Evolutionary conservation across 1,140 invertebrate genomes (phyloP).

Genomic region (Heliconius hermathena): DNA sequence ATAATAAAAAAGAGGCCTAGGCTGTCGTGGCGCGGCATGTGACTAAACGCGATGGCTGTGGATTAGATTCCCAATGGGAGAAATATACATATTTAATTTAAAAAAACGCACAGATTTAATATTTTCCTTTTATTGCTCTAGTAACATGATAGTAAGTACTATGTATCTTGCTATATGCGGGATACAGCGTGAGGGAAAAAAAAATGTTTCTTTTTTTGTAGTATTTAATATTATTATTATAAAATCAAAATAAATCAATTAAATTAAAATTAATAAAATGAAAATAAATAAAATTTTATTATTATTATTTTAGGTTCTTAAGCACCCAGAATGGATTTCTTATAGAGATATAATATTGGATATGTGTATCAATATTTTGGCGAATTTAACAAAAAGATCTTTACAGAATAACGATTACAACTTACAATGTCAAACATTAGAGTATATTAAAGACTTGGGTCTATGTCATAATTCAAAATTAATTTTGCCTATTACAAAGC

Average conservation of each 20-base stretch:
- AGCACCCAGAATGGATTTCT: constrained; percentile 50
- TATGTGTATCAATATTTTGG: constrained; percentile 79
- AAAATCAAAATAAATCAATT: too few relatives aligned
- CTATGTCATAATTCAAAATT: constrained; percentile 70
- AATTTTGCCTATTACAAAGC: constrained; percentile 82
- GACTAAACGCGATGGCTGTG: too few relatives aligned
- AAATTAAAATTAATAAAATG: too few relatives aligned
- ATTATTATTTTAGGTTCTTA: constrained; percentile 57
- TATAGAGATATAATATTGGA: constrained; percentile 79
- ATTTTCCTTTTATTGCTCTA: too few relatives aligned
- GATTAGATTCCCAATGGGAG: too few relatives aligned
- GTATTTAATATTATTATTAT: not conserved
- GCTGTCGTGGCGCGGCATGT: too few relatives aligned
- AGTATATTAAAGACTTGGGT: constrained; percentile 81
- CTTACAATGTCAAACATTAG: constrained; percentile 81
- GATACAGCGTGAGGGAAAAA: not conserved
- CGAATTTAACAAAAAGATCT: constrained; percentile 76
- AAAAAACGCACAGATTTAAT: too few relatives aligned
- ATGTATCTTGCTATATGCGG: not conserved
- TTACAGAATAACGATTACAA: constrained; percentile 80
- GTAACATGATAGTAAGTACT: too few relatives aligned
- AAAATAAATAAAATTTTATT: not conserved
- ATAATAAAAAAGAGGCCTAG: too few relatives aligned
- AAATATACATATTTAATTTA: too few relatives aligned
- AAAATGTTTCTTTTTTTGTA: not conserved